phyloP scores from a whole-genome alignment of 2,888 invertebrate species.

The Eupithecia vulgata region DNA sequence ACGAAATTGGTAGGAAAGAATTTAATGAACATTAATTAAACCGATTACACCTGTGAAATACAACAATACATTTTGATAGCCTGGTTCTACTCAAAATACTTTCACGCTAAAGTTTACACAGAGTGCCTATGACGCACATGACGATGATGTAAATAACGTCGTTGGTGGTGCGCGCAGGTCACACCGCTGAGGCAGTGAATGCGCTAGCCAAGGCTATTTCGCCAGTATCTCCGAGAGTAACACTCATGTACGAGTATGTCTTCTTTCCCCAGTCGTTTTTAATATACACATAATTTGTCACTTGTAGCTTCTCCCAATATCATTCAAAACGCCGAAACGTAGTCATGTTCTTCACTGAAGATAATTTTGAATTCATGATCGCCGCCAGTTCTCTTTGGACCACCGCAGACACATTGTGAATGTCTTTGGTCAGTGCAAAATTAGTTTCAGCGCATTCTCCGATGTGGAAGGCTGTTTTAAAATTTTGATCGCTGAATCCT shows the following conservation, averaged over 20 bases:
- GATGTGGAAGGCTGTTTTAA: constrained; percentile 19
- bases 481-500: constrained; percentile 19
- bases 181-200: background rate
- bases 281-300: constrained; percentile 26
- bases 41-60: constrained; percentile 60
- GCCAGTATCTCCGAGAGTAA: constrained; percentile 21
- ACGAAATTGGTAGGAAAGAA: constrained; percentile 56
- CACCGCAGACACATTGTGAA: constrained; percentile 2
- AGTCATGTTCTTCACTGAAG: constrained; percentile 24
- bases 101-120: constrained; percentile 43
- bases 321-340: constrained; percentile 29
- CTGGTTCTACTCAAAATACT: constrained; percentile 59
- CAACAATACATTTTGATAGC: constrained; percentile 55
- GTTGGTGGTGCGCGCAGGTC: background rate
- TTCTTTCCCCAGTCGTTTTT: constrained; percentile 25
- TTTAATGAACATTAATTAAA: constrained; percentile 74
- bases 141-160: background rate
- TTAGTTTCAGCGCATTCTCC: constrained; percentile 14
- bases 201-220: constrained; percentile 19
- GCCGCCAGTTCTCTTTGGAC: constrained; percentile 5
- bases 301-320: constrained; percentile 23
- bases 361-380: constrained; percentile 17
- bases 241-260: constrained; percentile 6
- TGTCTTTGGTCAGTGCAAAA: constrained; percentile 15
- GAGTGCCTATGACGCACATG: background rate